These are phyloP conservation scores for Sarcophaga variegata DNA, from an alignment of 2,888 invertebrate genomes.

Conservation along the genomic window DNA sequence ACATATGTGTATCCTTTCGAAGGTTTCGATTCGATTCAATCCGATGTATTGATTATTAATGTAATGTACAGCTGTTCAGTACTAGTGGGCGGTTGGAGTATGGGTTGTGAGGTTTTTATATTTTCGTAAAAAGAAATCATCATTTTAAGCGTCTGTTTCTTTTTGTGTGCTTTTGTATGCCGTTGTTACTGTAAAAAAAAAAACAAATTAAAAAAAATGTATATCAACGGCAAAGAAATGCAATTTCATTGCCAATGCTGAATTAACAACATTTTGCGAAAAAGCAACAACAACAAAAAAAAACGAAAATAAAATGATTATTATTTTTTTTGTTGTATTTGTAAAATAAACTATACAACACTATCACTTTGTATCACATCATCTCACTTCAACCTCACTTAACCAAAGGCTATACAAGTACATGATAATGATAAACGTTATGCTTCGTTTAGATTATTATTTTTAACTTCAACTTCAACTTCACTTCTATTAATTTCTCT, in stretches of 20 bases:
- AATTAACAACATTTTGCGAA: conserved; percentile 23
- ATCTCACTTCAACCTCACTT: conserved; percentile 30
- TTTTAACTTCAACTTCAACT: conserved; percentile 50
- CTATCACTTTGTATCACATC: conserved; percentile 40
- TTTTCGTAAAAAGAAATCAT: neutral
- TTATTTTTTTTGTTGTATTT: neutral
- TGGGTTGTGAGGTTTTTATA: too few species aligned
- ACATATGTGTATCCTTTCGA: too few species aligned
- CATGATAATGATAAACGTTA: conserved; percentile 54
- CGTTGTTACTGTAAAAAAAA: conserved; percentile 7
- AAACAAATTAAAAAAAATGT: conserved; percentile 5
- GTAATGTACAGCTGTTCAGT: too few species aligned
- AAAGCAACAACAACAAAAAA: neutral
- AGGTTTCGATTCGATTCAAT: too few species aligned
- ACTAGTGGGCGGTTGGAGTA: too few species aligned
- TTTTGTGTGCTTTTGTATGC: neutral
- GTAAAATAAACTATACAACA: conserved; percentile 12
- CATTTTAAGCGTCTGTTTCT: conserved; percentile 22
- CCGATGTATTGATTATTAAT: too few species aligned
- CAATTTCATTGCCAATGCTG: conserved; percentile 56
- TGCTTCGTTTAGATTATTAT: conserved; percentile 60
- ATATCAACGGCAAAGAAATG: conserved; percentile 32
- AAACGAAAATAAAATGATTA: neutral
- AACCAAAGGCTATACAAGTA: conserved; percentile 45
- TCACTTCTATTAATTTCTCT: conserved; percentile 14